Base-by-base conservation (phyloP, 2,888 invertebrate genomes). In the Metallyticus violacea region DNA sequence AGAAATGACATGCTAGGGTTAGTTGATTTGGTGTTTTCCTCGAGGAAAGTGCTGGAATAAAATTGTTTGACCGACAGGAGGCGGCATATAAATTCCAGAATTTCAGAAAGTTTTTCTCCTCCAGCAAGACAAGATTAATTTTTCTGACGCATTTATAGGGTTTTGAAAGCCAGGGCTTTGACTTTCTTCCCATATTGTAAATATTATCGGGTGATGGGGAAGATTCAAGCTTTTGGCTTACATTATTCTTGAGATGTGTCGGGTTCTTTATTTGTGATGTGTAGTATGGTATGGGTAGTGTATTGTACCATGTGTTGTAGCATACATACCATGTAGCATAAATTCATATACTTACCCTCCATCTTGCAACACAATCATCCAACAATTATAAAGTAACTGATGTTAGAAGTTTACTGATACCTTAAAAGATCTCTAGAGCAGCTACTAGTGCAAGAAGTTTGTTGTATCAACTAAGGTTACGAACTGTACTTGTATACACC, bases 71-170 rank as follows among this genome's bases (percentile, higher is more conserved):
- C 76, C 27, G n/a, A 82, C 26, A 15, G 82, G 76, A 82, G 82
- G 62, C 62, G 30, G 27, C 27, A 26, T 81, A 40, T 82, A 62
- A 40, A 82, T 82, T 82, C 82, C 82, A 82, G 82, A 26, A 15
- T 76, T 6, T 82, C 82, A 82, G 15, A 82, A 76, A 26, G 40
- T 76, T 82, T 62, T 62, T 25, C 77, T 25, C 15, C 77, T 28
- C 77, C 83, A 28, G 83, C 83, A 83, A 83, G 83, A 77, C 83
- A 83, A 83, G 83, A 77, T 77, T 2, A 2, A 28, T 29, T 29
- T 28, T 77, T 28, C 22, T 83, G 29, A 77, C 77, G 28, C 27
- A 77, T 25, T 76, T 40, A 62, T 40, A 26, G 30, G 81, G 25
- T 29, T 81, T 7, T 80, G n/a, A 80, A 28, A 15, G 27, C 7